Conservation (phyloP, 2,113 vertebrate species). For the Cairina moschata region DNA sequence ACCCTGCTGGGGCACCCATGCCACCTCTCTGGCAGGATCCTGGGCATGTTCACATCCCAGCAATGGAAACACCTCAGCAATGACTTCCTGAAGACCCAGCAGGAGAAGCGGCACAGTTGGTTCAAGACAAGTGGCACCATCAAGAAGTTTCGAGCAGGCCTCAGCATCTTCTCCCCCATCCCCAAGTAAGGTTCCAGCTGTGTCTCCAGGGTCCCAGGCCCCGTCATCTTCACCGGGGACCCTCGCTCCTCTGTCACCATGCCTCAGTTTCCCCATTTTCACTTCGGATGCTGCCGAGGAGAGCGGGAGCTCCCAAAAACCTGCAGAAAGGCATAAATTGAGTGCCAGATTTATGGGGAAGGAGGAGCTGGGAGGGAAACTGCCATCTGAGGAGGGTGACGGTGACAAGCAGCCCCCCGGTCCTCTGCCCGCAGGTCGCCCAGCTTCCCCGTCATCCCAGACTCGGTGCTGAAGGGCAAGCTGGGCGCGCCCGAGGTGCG, state of each 20-base stretch:
- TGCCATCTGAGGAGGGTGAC: background rate
- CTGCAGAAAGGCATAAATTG: rapidly evolving
- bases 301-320: background rate
- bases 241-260: rapidly evolving
- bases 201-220: background rate
- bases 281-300: background rate
- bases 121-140: constrained; percentile 97
- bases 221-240: background rate
- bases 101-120: constrained; percentile 98
- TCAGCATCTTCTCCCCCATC: constrained; percentile 99
- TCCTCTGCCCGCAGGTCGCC: constrained; percentile 82
- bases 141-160: constrained; percentile 97
- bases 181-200: constrained; percentile 82
- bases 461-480: constrained; percentile 94
- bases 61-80: constrained; percentile 99
- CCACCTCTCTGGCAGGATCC: constrained; percentile 81
- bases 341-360: rapidly evolving
- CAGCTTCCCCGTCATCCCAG: constrained; percentile 96
- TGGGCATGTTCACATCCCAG: constrained; percentile 97
- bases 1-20: rapidly evolving
- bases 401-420: background rate
- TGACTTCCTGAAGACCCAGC: constrained; percentile 97
- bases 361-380: background rate
- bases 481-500: constrained; percentile 92
- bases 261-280: background rate